phyloP scores from a whole-genome alignment of 2,888 invertebrate species.

The Pyralis farinalis region DNA sequence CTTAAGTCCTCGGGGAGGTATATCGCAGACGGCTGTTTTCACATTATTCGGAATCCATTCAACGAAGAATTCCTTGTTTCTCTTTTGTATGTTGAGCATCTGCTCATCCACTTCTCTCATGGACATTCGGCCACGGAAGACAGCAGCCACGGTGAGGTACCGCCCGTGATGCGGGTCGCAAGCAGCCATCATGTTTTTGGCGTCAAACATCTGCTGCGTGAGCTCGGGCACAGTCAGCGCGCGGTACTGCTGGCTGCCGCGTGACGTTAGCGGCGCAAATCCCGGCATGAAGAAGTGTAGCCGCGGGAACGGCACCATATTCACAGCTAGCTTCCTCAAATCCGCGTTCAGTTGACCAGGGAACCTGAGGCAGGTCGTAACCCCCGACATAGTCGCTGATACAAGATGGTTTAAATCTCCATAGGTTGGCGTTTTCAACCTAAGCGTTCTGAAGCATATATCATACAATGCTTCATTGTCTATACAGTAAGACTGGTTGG shows the following conservation, averaged over 20 bases:
- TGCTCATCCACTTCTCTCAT: constrained; percentile 95
- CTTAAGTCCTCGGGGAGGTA: constrained; percentile 87
- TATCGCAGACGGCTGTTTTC: constrained; percentile 90
- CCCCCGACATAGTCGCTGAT: constrained; percentile 66
- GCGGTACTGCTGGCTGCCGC: constrained; percentile 93
- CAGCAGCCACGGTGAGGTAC: constrained; percentile 93
- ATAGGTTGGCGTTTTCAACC: constrained; percentile 88
- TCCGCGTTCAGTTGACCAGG: constrained; percentile 85
- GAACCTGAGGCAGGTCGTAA: constrained; percentile 66
- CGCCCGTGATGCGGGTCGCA: constrained; percentile 95
- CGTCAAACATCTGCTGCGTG: constrained; percentile 94
- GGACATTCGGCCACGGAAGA: constrained; percentile 94
- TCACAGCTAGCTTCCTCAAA: constrained; percentile 75
- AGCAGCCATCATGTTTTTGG: constrained; percentile 98
- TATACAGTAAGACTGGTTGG: constrained; percentile 83
- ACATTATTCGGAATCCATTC: constrained; percentile 92
- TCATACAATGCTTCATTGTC: constrained; percentile 90
- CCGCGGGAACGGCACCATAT: constrained; percentile 87
- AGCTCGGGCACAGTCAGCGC: constrained; percentile 93
- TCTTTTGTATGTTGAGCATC: constrained; percentile 88
- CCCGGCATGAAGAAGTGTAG: constrained; percentile 81
- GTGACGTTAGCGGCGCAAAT: constrained; percentile 85
- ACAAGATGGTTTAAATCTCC: constrained; percentile 85
- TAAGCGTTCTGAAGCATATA: constrained; percentile 88
- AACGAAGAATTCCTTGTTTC: constrained; percentile 89